Base-by-base conservation (phyloP, 1,140 invertebrate species). In the Bombus affinis region DNA sequence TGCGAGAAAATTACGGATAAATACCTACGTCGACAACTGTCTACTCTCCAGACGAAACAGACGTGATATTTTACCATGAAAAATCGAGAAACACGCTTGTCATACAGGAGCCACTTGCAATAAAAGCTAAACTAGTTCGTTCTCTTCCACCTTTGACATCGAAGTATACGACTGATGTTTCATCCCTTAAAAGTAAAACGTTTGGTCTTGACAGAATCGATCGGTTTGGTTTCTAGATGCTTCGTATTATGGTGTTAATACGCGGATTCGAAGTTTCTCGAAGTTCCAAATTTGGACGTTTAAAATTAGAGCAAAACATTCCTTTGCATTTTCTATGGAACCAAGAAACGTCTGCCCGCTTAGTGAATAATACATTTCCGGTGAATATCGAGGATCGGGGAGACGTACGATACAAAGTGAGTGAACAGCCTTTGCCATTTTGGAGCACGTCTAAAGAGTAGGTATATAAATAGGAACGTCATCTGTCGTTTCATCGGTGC, bases 401-500 rank as follows among this genome's bases (percentile, higher is more conserved):
- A 53, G 47, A 8, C 72, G 25, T 18, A 32, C 22, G 74, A 28
- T 35, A 12, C 53, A 25, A 53, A 57, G 28, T 37, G 47, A 75
- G 70, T 18, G 18, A 42, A 59, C 53, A 39, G 18, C 1, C 35
- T 25, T 28, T 59, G 53, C 18, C 74, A 59, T 35, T 59, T 59
- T 15, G 10, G 9, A 15, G 47, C 47, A 8, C 1, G 22, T 53
- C 47, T 8, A 22, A 53, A 53, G 53, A 25, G 32, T 15, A 35
- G 9, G 6, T 22, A 4, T 32, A 57, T 59, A 76, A 76, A 76
- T 57, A 76, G 74, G 35, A 75, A 47, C 53, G 73, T 74, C 74
- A 76, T 76, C 53, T n/a, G 53, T 13, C n/a, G 32, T 59, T 28
- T 42, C 66, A 25, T 72, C 39, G 39, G 3, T 28, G 9, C 3